Percentiles rank a stretch among this genome's conserved stretches.
Evolutionary conservation across 2,797 vertebrate species (phyloP).

Genomic region (Pyrocephalus nanus): DNA sequence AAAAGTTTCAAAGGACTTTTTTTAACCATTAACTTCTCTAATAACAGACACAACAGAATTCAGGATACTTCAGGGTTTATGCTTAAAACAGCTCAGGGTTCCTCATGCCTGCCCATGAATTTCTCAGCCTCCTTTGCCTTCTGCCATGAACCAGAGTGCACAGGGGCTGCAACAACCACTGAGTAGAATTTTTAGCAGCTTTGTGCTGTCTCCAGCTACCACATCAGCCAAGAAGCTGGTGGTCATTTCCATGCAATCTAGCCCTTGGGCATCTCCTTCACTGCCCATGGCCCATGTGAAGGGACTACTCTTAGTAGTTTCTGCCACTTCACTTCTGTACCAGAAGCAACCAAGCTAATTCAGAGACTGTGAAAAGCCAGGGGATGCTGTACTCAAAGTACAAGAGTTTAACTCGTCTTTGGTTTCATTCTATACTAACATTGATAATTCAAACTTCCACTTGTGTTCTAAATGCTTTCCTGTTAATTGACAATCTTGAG

Average conservation of each 20-base stretch:
- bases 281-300: background rate
- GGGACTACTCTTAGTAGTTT: background rate
- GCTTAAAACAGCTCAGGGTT: background rate
- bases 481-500: background rate
- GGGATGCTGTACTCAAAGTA: too few species aligned
- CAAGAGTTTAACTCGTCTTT: background rate
- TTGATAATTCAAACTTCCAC: background rate
- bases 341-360: background rate
- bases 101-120: background rate
- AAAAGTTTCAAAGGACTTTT: slow-evolving; percentile 29
- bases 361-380: background rate
- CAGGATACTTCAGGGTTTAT: background rate
- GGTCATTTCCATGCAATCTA: background rate
- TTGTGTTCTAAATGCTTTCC: background rate
- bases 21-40: slow-evolving; percentile 25
- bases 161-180: background rate
- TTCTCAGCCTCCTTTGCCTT: background rate
- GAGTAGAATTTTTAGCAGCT: background rate
- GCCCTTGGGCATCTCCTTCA: background rate
- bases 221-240: background rate
- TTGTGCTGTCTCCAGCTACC: background rate
- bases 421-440: background rate
- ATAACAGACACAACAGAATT: background rate
- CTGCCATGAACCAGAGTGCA: background rate
- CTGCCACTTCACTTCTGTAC: background rate